Conservation (phyloP, 1,140 invertebrate genomes). For the Leptopilina clavipes region DNA sequence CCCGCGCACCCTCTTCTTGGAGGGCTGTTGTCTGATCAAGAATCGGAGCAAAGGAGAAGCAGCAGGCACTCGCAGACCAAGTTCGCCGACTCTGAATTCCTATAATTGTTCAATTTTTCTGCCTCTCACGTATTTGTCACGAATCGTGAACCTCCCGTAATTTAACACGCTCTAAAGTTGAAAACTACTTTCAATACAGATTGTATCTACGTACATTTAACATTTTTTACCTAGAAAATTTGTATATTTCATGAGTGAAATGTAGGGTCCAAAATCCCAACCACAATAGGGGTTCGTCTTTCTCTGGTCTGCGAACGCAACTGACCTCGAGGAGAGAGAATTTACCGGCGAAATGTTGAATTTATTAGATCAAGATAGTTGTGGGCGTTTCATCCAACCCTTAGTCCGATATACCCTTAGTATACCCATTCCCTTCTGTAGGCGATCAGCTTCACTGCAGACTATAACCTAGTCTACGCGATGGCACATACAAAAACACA, state of each 20-base stretch:
- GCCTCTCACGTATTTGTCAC: constrained; percentile 70
- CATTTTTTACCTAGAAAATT: too few species aligned
- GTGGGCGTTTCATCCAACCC: constrained; percentile 71
- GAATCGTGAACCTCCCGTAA: constrained; percentile 57
- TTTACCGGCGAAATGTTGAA: constrained; percentile 74
- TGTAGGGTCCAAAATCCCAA: not conserved
- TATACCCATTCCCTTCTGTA: constrained; percentile 30
- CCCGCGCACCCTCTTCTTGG: constrained; percentile 57
- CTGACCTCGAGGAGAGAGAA: constrained; percentile 64
- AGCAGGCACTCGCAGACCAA: constrained; percentile 44
- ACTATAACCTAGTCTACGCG: constrained; percentile 41
- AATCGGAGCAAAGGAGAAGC: constrained; percentile 48
- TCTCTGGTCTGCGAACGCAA: constrained; percentile 43
- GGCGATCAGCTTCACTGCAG: not conserved
- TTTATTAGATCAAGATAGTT: constrained; percentile 76
- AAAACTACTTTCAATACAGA: not conserved
- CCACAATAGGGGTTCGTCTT: not conserved
- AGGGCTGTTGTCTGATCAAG: constrained; percentile 48
- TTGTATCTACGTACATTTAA: too few species aligned
- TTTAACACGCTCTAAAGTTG: constrained; percentile 40
- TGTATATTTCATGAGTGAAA: not conserved
- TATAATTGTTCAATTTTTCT: constrained; percentile 75
- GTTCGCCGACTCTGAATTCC: constrained; percentile 70
- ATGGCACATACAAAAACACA: constrained; percentile 21
- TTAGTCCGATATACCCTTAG: constrained; percentile 59